A percentile compares a stretch with the other conserved stretches of the same genome.
Evolutionary conservation across 2,113 vertebrate genomes (phyloP).

Genomic region (Melanocharis versteri): DNA sequence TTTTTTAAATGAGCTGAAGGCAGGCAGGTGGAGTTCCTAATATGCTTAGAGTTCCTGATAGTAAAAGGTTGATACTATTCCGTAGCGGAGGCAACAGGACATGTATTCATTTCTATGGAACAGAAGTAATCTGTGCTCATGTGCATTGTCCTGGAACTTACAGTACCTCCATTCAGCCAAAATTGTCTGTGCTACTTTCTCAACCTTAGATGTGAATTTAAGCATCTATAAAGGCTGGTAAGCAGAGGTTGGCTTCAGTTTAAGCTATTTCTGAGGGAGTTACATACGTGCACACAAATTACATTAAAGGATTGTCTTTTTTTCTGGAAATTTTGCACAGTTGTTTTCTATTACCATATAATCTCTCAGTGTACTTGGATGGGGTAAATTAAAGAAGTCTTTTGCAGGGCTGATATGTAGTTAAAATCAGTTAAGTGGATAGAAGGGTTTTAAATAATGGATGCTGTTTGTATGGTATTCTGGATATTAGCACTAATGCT

Average conservation of each 20-base stretch:
- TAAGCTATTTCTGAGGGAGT: neutral
- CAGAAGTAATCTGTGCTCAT: neutral
- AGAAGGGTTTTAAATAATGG: neutral
- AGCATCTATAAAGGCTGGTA: neutral
- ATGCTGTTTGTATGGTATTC: neutral
- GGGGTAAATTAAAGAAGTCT: neutral
- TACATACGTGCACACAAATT: fast-evolving
- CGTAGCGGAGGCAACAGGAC: neutral
- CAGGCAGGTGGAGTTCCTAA: neutral
- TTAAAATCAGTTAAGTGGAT: neutral
- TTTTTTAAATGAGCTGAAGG: neutral
- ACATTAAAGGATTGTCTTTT: neutral
- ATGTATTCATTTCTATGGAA: neutral
- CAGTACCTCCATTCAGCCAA: neutral
- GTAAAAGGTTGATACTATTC: neutral
- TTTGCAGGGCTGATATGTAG: neutral
- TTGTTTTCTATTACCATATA: neutral
- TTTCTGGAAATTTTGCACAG: neutral
- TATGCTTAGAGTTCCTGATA: neutral
- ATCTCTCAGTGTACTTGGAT: neutral
- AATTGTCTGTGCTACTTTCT: neutral
- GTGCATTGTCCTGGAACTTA: neutral
- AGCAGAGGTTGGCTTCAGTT: neutral
- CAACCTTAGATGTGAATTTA: neutral
- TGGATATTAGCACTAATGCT: neutral